Conservation (phyloP, 2,888 invertebrate species). For the Marasmarcha lunaedactyla region DNA sequence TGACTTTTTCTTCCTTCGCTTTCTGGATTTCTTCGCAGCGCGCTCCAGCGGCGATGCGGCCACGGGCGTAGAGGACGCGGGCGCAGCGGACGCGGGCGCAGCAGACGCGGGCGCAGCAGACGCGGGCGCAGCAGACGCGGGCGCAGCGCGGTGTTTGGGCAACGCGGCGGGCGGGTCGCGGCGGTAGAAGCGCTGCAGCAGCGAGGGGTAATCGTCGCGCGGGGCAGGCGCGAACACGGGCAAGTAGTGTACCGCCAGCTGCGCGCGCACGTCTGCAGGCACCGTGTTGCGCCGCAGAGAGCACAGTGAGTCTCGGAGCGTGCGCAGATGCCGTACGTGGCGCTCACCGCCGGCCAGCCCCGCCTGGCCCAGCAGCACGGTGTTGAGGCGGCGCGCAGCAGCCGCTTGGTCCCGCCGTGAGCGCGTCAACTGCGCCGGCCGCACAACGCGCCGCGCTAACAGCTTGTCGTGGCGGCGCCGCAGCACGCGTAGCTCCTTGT, state of each 20-base stretch:
- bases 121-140: too few relatives aligned
- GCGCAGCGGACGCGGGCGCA: too few relatives aligned
- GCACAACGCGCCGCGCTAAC: slow-evolving; percentile 37
- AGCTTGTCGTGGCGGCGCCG: slow-evolving; percentile 53
- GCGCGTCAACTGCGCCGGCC: slow-evolving; percentile 32
- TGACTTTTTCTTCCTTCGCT: too few relatives aligned
- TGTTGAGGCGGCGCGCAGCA: slow-evolving; percentile 61
- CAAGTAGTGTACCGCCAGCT: slow-evolving; percentile 62
- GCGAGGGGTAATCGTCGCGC: slow-evolving; percentile 44
- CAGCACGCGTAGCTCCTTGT: slow-evolving; percentile 45
- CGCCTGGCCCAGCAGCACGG: slow-evolving; percentile 71
- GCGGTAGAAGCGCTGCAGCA: slow-evolving; percentile 31
- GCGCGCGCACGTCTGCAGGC: slow-evolving; percentile 41
- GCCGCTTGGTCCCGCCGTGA: slow-evolving; percentile 48
- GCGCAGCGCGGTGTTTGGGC: background rate
- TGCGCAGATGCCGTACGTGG: slow-evolving; percentile 51
- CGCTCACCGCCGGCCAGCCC: slow-evolving; percentile 62
- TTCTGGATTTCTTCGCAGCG: too few relatives aligned
- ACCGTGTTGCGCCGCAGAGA: slow-evolving; percentile 35
- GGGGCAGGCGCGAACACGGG: slow-evolving; percentile 58
- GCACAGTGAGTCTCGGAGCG: slow-evolving; percentile 37
- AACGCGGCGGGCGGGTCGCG: slow-evolving; percentile 1
- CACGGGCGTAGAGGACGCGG: too few relatives aligned
- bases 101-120: too few relatives aligned
- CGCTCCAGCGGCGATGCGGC: too few relatives aligned